These are phyloP conservation scores for Plutella xylostella DNA, from an alignment of 2,888 invertebrate genomes.

Conservation along the genomic window DNA sequence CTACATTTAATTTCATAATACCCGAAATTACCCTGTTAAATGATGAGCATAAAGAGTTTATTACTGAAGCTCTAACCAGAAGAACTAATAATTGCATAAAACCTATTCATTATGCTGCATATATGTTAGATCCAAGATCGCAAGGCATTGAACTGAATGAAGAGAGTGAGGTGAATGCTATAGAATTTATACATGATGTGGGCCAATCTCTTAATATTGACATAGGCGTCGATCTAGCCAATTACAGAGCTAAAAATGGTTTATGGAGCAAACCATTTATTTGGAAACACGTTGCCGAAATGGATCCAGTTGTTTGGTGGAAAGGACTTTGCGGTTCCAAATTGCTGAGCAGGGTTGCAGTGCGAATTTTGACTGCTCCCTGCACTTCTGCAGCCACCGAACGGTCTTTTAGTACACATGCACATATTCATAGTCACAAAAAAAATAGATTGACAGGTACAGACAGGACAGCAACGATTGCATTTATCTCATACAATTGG, in stretches of 20 bases:
- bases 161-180: neutral
- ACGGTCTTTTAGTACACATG: conserved; percentile 17
- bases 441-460: conserved; percentile 20
- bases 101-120: conserved; percentile 17
- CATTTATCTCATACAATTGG: conserved; percentile 12
- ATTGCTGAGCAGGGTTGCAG: conserved; percentile 17
- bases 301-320: conserved; percentile 6
- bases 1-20: conserved; percentile 13
- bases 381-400: conserved; percentile 19
- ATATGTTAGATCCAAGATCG: conserved; percentile 18
- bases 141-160: neutral
- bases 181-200: conserved; percentile 12
- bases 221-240: conserved; percentile 17
- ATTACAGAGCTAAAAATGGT: conserved; percentile 18
- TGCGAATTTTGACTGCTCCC: conserved; percentile 19
- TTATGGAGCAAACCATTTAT: conserved; percentile 17
- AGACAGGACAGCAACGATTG: conserved; percentile 13
- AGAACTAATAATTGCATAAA: conserved; percentile 6
- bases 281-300: conserved; percentile 14
- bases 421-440: conserved; percentile 17
- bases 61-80: conserved; percentile 4
- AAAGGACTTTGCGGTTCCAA: conserved; percentile 12
- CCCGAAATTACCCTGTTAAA: conserved; percentile 9
- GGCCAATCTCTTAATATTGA: conserved; percentile 17
- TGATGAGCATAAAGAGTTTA: conserved; percentile 13